Percentiles rank a stretch among this genome's conserved stretches.
These are phyloP conservation scores for Athrips mouffetella DNA, from an alignment of 2,888 invertebrate species.

Conservation along the genomic window DNA sequence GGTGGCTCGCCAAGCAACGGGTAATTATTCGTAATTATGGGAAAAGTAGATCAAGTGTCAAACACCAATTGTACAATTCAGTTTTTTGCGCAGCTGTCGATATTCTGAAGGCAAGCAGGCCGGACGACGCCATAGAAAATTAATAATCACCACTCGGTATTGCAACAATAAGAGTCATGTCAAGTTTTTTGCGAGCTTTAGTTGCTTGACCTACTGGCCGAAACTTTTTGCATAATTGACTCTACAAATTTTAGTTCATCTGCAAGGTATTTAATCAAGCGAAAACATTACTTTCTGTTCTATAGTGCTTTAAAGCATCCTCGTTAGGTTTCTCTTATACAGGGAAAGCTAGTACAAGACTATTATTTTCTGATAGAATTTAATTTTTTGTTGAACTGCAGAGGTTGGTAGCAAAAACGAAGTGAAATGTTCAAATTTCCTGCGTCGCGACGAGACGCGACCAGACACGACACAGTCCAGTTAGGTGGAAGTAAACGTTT, in stretches of 20 bases:
- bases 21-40: constrained; percentile 13
- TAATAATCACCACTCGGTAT: constrained; percentile 8
- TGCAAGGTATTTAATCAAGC: background rate
- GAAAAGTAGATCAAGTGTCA: constrained; percentile 12
- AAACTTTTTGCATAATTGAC: background rate
- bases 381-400: background rate
- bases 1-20: background rate
- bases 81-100: constrained; percentile 5
- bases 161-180: constrained; percentile 5
- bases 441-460: background rate
- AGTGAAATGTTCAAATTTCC: constrained; percentile 6
- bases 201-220: constrained; percentile 7
- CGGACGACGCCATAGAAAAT: constrained; percentile 10
- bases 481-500: constrained; percentile 11
- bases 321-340: too few species aligned
- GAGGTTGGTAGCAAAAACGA: constrained; percentile 2
- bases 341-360: too few species aligned
- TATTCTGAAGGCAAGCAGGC: background rate
- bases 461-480: constrained; percentile 6
- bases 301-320: too few species aligned
- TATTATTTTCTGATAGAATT: constrained; percentile 1
- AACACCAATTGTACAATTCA: constrained; percentile 7
- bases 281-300: too few species aligned
- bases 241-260: background rate
- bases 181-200: background rate